Evolutionary conservation across 1,140 invertebrate genomes (phyloP), one percentile per base, ranked within the genome.

Genomic region (Melanaphis sacchari): DNA sequence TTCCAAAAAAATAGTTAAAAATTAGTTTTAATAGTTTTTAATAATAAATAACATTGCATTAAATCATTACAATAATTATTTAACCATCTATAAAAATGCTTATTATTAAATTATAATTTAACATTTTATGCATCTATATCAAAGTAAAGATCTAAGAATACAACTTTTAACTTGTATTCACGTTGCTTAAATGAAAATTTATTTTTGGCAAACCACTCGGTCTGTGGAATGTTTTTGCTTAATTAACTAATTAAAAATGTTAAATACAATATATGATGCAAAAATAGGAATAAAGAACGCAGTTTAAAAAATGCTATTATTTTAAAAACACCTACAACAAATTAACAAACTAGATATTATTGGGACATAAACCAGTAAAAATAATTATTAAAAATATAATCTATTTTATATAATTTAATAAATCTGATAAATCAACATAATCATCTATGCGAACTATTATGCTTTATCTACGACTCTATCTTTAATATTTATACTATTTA

Each of bases 231-330:
- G 38, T 84, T 84, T 40, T 40, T 38, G 82, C 38, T 84, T 84
- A 84, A 84, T 84, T 84, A 84, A 84, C 82, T 41, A 84, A 84
- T 84, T 84, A 84, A 84, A 84, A n/a, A n/a, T n/a, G 31, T 76
- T 76, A 76, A 24, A 7, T 76, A n/a, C 59, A 76, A 76, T 76
- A 36, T 76, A 76, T 76, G 59, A n/a, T 76, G 31, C 59, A 76
- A 76, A 76, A 76, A 76, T 76, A 76, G 59, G n/a, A 76, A 76
- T 76, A n/a, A 76, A 76, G 15, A 66, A 66, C 59, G 59, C 15
- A 46, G 46, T n/a, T 15, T n/a, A 66, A 66, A n/a, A 31, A n/a
- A 76, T n/a, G n/a, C 31, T 76, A 1, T 76, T 76, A n/a, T 18
- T 76, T 76, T 76, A 76, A 76, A 76, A 76, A 76, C 36, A 76